Base-by-base conservation (phyloP, 2,113 vertebrate genomes). In the Rhinolophus ferrumequinum region DNA sequence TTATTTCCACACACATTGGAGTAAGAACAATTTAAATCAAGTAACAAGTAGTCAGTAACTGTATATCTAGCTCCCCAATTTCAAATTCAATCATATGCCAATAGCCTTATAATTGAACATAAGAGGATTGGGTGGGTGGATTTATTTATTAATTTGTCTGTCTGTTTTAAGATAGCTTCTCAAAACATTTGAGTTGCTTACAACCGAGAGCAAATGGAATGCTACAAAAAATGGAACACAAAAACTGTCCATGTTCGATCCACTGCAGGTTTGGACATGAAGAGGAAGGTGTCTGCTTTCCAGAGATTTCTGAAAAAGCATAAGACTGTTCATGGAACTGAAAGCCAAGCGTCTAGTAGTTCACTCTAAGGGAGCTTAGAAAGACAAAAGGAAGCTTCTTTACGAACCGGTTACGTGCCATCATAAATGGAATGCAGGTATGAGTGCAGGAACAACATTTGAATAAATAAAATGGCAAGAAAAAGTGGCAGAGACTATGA, bases 281-380 rank as follows among this genome's bases (percentile, higher is more conserved):
- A 70, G 22, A 54, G 60, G n/a, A 73, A 88, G 30, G 8, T 64
- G 70, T 14, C 35, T 72, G 26, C 24, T 88, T 92, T 84, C 79
- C 72, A 82, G 62, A 70, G 35, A 47, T 91, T 94, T 76, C 30
- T 82, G 82, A 56, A 91, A 94, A 96, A 92, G 76, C 58, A 44
- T 47, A 93, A 83, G 82, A 54, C 83, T 33, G 19, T 58, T 88
- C 60, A 76, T 50, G 58, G 38, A 62, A 82, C 30, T 81, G 41
- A 87, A 91, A 82, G 30, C 10, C 12, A 87, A 52, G 54, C 56
- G 69, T 47, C 41, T 60, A 70, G 60, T 5, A 41, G 21, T 1
- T 75, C 50, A 62, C 30, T 64, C 64, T 62, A 79, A 24, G 12
- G 30, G 30, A 72, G 44, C 18, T 93, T 73, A 64, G 1, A 28